Percentiles rank a stretch among this genome's conserved stretches.
Evolutionary conservation across 2,797 vertebrate genomes (phyloP).

Genomic region (Urosaurus nigricauda): DNA sequence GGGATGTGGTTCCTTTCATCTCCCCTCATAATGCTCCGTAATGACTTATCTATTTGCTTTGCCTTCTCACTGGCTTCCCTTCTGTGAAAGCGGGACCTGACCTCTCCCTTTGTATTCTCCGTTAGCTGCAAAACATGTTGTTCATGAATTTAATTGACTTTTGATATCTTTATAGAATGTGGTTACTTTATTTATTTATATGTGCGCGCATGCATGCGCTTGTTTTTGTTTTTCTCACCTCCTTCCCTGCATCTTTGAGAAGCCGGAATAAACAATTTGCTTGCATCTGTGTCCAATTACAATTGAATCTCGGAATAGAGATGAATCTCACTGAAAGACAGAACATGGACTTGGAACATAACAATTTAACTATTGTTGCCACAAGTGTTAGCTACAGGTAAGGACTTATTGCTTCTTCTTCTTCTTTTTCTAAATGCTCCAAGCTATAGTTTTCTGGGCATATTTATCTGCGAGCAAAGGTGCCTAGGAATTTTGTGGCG

Average conservation of each 20-base stretch:
- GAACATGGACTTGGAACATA: constrained; percentile 65
- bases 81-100: constrained; percentile 67
- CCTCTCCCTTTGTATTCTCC: constrained; percentile 61
- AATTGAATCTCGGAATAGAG: constrained; percentile 69
- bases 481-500: no score
- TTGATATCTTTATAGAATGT: constrained; percentile 61
- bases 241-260: constrained; percentile 68
- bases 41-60: constrained; percentile 75
- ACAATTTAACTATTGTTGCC: constrained; percentile 58
- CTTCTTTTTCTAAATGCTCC: not conserved
- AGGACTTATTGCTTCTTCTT: not conserved
- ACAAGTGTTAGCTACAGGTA: constrained; percentile 1
- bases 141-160: constrained; percentile 70
- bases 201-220: constrained; percentile 31
- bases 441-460: not conserved
- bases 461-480: not conserved
- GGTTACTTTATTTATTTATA: constrained; percentile 63
- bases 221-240: constrained; percentile 67
- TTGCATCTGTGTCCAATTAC: constrained; percentile 64
- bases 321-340: constrained; percentile 63
- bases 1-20: constrained; percentile 68
- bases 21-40: constrained; percentile 72
- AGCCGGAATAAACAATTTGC: constrained; percentile 57
- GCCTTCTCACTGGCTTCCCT: constrained; percentile 56
- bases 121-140: constrained; percentile 66